Percentiles rank a stretch among this genome's conserved stretches.
phyloP scores from a whole-genome alignment of 2,888 invertebrate species.

The Drosophila pseudotalamancana region DNA sequence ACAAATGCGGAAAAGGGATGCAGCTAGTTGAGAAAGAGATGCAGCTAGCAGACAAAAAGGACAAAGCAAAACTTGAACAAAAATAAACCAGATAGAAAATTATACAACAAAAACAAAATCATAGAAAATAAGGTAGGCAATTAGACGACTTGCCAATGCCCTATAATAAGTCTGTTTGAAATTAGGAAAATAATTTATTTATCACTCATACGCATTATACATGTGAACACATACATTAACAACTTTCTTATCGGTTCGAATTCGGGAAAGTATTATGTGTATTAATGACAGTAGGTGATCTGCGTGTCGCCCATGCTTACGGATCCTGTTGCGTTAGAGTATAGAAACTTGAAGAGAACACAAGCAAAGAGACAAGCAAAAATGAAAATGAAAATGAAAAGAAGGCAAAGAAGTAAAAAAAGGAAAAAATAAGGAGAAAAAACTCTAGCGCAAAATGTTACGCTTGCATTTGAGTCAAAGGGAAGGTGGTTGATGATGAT shows the following conservation, averaged over 20 bases:
- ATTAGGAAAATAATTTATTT: too few relatives aligned
- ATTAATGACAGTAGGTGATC: neutral
- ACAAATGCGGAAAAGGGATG: constrained; percentile 30
- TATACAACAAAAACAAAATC: constrained; percentile 37
- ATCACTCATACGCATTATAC: too few relatives aligned
- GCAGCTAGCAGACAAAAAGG: constrained; percentile 31
- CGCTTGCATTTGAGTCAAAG: constrained; percentile 65
- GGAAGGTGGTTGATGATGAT: neutral
- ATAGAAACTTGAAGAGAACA: constrained; percentile 42
- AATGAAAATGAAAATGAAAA: constrained; percentile 42
- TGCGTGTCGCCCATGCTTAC: neutral
- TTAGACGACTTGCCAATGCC: constrained; percentile 3
- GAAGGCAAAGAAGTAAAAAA: constrained; percentile 21
- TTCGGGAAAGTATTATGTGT: too few relatives aligned
- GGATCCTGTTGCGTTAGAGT: constrained; percentile 18
- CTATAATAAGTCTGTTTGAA: too few relatives aligned
- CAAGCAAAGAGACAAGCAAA: constrained; percentile 50
- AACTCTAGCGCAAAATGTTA: constrained; percentile 76
- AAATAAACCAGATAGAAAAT: constrained; percentile 28
- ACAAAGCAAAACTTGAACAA: constrained; percentile 42
- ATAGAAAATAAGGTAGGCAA: constrained; percentile 1
- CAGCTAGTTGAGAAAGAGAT: constrained; percentile 16
- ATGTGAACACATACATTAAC: too few relatives aligned
- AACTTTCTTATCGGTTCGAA: too few relatives aligned
- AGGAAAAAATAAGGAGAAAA: constrained; percentile 31